A percentile compares a stretch with the other conserved stretches of the same genome.
Conservation (phyloP, 1,140 invertebrate species). For the Notospermus geniculatus region DNA sequence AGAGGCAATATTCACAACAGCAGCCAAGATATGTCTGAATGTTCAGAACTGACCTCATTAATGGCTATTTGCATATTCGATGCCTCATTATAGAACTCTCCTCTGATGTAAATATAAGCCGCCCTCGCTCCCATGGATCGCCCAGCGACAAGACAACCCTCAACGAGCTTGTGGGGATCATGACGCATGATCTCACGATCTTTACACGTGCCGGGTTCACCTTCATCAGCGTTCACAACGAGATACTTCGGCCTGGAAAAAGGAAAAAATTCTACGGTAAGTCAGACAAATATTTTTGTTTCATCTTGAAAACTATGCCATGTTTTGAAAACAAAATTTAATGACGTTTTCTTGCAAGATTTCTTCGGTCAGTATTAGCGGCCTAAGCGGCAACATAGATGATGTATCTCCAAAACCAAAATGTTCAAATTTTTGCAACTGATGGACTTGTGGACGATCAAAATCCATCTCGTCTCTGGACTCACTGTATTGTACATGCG, state of each 20-base stretch:
- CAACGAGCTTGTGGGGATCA: slow-evolving; percentile 96
- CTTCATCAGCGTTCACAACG: slow-evolving; percentile 98
- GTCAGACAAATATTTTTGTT: too few relatives aligned
- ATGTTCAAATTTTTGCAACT: too few relatives aligned
- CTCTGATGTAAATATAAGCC: slow-evolving; percentile 98
- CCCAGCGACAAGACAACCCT: slow-evolving; percentile 95
- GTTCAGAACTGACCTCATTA: slow-evolving; percentile 69
- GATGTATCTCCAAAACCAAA: too few relatives aligned
- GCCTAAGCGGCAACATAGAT: neutral
- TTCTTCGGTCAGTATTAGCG: neutral
- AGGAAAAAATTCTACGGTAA: too few relatives aligned
- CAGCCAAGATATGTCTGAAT: neutral
- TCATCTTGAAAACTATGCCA: too few relatives aligned
- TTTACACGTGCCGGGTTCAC: slow-evolving; percentile 98
- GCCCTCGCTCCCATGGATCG: slow-evolving; percentile 94
- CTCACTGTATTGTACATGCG: too few relatives aligned
- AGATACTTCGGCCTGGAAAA: slow-evolving; percentile 85
- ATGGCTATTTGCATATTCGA: slow-evolving; percentile 99
- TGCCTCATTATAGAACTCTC: slow-evolving; percentile 99
- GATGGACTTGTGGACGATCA: too few relatives aligned
- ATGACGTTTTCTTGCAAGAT: too few relatives aligned
- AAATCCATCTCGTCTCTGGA: too few relatives aligned
- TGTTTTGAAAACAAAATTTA: too few relatives aligned
- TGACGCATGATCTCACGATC: slow-evolving; percentile 98
- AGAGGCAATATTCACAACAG: neutral